Percentiles rank a stretch among this genome's conserved stretches.
These are phyloP conservation scores for Atherinosoma microstoma DNA, from an alignment of 2,797 vertebrate genomes.

Conservation along the genomic window DNA sequence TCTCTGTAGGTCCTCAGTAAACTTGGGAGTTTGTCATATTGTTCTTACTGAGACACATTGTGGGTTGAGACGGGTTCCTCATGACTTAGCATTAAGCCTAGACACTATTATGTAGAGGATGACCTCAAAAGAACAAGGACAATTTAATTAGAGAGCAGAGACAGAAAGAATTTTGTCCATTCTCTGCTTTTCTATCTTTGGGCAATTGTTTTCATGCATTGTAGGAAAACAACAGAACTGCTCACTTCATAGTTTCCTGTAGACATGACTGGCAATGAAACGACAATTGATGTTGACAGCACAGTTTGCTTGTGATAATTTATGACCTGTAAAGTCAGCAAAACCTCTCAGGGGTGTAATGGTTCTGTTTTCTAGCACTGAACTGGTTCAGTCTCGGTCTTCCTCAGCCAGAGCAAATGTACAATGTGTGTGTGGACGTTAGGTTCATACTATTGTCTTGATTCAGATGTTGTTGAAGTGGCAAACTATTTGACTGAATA, in stretches of 20 bases:
- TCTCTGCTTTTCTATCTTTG: slow-evolving; percentile 30
- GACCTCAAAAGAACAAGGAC: slow-evolving; percentile 28
- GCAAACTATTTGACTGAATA: neutral
- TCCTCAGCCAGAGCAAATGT: too few relatives aligned
- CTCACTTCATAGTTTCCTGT: slow-evolving; percentile 2
- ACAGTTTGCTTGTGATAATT: slow-evolving; percentile 52
- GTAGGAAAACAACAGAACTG: slow-evolving; percentile 19
- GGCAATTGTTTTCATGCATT: slow-evolving; percentile 22
- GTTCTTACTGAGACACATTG: slow-evolving; percentile 46
- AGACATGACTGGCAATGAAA: slow-evolving; percentile 32
- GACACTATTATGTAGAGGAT: neutral
- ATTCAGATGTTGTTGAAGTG: neutral
- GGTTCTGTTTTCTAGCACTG: slow-evolving; percentile 47
- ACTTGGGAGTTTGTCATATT: slow-evolving; percentile 32
- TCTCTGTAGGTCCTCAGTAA: slow-evolving; percentile 22
- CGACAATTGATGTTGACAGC: slow-evolving; percentile 16
- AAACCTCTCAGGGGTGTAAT: slow-evolving; percentile 2
- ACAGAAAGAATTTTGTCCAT: slow-evolving; percentile 24
- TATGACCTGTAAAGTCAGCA: slow-evolving; percentile 52
- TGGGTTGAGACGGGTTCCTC: slow-evolving; percentile 25
- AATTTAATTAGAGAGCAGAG: slow-evolving; percentile 52
- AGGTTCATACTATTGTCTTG: neutral
- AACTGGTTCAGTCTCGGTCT: too few relatives aligned
- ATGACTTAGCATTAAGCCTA: slow-evolving; percentile 33
- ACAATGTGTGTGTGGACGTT: neutral